Evolutionary conservation across 1,140 invertebrate species (phyloP), one percentile per base, ranked within the genome.

Genomic region (Hylaeus volcanicus): DNA sequence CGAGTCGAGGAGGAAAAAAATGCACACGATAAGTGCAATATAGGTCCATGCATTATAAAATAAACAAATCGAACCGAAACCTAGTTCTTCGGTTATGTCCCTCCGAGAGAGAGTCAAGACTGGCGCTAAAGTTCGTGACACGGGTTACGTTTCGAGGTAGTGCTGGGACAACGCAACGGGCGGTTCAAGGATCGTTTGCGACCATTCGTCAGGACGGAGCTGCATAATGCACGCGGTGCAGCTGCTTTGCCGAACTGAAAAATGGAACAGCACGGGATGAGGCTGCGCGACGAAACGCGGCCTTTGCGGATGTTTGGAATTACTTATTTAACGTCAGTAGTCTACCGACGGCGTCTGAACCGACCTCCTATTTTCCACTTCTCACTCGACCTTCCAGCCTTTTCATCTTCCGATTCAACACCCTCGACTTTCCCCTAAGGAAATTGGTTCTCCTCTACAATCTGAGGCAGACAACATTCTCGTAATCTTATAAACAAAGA

Each of bases 281-380:
- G 66, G 61, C 39, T 5, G 61, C 74, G 75, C 75, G 72, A 84
- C 74, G 83, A 85, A 88, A 84, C 84, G 79, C 78, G 75, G 60
- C 55, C 63, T 69, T 77, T 73, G 55, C 71, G 48, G 79, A 68
- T 65, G 66, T 61, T 74, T 51, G 69, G 71, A 81, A 83, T 90
- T 87, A 88, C 79, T 90, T 90, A 90, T 90, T 90, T 90, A 90
- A 88, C 84, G 78, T 74, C 81, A 85, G 74, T 85, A 75, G 74
- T 60, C 63, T 73, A 39, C 68, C 71, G 64, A 26, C 61, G 51
- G 43, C 70, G 71, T 74, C 79, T 60, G 53, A 80, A 80, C 72
- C 61, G 45, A 68, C 14, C 56, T 78, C 58, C 64, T 58, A 70
- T 69, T 70, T 69, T 61, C 5, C 69, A 15, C 63, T 37, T 60